These are phyloP conservation scores for Vimba vimba DNA, from an alignment of 2,113 vertebrate genomes.

Conservation along the genomic window DNA sequence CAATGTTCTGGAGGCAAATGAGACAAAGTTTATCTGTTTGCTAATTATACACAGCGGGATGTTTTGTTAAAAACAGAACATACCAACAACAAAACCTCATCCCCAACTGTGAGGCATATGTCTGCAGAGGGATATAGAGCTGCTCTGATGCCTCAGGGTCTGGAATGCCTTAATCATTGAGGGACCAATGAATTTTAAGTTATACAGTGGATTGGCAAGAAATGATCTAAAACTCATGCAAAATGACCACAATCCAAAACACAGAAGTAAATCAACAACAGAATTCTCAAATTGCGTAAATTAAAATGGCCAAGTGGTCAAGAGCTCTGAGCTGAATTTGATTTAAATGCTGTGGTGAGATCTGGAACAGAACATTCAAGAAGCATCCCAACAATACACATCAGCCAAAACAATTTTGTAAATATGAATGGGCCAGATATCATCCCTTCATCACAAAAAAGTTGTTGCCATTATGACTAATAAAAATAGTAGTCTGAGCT, in stretches of 20 bases:
- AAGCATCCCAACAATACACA: background rate
- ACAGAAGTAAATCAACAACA: constrained; percentile 21
- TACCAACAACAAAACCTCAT: constrained; percentile 32
- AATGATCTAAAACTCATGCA: constrained; percentile 7
- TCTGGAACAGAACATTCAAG: background rate
- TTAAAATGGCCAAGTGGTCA: constrained; percentile 5
- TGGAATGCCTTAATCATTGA: background rate
- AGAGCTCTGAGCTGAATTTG: background rate
- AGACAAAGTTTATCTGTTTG: background rate
- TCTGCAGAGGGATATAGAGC: background rate
- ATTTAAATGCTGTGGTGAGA: constrained; percentile 16
- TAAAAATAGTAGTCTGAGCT: no score
- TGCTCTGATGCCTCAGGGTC: constrained; percentile 9
- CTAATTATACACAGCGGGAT: background rate
- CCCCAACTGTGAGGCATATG: constrained; percentile 30
- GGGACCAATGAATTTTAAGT: constrained; percentile 27
- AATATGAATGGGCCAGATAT: background rate
- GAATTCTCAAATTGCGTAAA: background rate
- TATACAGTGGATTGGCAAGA: background rate
- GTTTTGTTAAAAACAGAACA: constrained; percentile 15
- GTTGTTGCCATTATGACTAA: no score
- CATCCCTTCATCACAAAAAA: background rate
- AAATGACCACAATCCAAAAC: background rate
- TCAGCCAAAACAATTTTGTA: background rate
- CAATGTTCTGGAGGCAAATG: constrained; percentile 1